These are phyloP conservation scores for Pilophorus perplexus DNA, from an alignment of 2,888 invertebrate species.

Conservation along the genomic window DNA sequence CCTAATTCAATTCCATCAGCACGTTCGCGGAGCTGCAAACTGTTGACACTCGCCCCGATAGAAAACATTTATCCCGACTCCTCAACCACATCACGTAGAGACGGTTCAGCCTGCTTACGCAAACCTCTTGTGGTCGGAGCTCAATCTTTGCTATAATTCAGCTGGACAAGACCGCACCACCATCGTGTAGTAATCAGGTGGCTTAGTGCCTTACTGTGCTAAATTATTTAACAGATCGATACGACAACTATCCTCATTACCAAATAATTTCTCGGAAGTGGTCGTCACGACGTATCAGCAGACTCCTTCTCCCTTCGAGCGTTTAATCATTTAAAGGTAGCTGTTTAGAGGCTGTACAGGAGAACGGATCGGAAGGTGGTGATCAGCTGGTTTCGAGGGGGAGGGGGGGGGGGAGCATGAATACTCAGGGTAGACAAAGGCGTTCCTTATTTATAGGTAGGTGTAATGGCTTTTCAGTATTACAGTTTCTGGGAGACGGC, in stretches of 20 bases:
- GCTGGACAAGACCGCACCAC: too few relatives aligned
- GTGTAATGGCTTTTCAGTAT: slow-evolving; percentile 35
- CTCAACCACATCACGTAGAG: not conserved
- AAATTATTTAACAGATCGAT: not conserved
- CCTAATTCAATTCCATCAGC: slow-evolving; percentile 9
- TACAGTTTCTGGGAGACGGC: slow-evolving; percentile 27
- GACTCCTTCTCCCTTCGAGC: slow-evolving; percentile 13
- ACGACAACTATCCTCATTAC: not conserved
- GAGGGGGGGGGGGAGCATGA: slow-evolving; percentile 4
- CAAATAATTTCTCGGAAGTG: not conserved
- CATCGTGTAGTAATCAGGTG: too few relatives aligned
- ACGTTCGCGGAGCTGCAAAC: slow-evolving; percentile 5
- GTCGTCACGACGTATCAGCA: not conserved
- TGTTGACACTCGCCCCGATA: slow-evolving; percentile 1
- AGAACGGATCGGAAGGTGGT: slow-evolving; percentile 27
- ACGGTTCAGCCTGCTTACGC: not conserved
- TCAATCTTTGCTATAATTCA: too few relatives aligned
- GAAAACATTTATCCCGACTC: not conserved
- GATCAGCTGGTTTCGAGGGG: slow-evolving; percentile 29
- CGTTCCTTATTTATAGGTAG: slow-evolving; percentile 32
- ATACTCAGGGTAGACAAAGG: slow-evolving; percentile 32
- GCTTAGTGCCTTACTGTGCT: too few relatives aligned
- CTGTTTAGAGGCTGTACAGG: slow-evolving; percentile 26
- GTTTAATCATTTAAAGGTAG: slow-evolving; percentile 30
- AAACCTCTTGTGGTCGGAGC: too few relatives aligned